Evolutionary conservation across 2,888 invertebrate species (phyloP).

Genomic region (Phengaris arion): DNA sequence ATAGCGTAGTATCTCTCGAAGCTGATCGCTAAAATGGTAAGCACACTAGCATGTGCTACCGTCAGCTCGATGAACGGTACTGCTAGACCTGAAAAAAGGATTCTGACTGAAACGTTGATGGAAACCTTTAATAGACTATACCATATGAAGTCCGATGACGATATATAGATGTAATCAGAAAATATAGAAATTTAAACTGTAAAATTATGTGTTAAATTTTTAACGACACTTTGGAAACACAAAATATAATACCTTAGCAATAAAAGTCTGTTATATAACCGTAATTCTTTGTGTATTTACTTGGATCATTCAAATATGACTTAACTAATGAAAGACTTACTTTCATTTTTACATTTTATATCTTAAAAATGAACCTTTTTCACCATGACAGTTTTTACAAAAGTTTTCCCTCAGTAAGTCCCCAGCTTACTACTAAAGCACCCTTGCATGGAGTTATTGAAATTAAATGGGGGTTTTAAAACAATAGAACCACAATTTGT

Average conservation of each 20-base stretch:
- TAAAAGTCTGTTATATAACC: background rate
- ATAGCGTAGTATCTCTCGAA: conserved; percentile 94
- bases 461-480: conserved; percentile 18
- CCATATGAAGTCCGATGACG: too few species aligned
- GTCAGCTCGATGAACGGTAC: conserved; percentile 95
- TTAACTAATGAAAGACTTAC: too few species aligned
- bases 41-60: conserved; percentile 94
- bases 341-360: too few species aligned
- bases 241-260: background rate
- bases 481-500: background rate
- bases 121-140: too few species aligned
- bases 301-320: too few species aligned
- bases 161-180: background rate
- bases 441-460: background rate
- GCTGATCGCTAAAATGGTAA: conserved; percentile 95
- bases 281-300: too few species aligned
- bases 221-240: background rate
- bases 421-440: background rate
- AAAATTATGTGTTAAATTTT: background rate
- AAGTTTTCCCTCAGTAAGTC: background rate
- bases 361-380: too few species aligned
- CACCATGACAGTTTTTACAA: background rate
- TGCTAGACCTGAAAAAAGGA: conserved; percentile 85
- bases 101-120: background rate
- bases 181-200: background rate